Evolutionary conservation across 2,797 vertebrate species (phyloP), one percentile per base, ranked within the genome.

Genomic region (Nyctalus aviator): DNA sequence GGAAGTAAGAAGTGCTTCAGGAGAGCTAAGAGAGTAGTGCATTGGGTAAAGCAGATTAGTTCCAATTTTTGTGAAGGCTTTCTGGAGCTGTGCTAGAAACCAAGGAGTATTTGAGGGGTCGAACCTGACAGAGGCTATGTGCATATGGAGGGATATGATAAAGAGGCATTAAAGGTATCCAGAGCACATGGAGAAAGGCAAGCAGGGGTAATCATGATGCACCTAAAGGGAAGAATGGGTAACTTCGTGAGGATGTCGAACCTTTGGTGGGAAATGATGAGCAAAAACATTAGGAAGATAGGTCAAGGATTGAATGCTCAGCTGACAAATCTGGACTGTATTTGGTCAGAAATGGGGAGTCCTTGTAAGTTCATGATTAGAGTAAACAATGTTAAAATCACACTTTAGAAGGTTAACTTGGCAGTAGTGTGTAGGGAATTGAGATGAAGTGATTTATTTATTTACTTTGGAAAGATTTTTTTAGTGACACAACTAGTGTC

Each of bases 401-500:
- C 8, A 32, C 11, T 68, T 57, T 59, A 68, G 14, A 76, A 71
- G 30, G n/a, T 18, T 77, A 83, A 93, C 37, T 55, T 90, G 62
- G 14, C 20, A 59, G 8, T 64, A 18, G 1, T 6, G 8, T 62
- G 13, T 53, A 78, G n/a, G 14, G 93, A 83, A 57, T 57, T 66
- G 68, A 71, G n/a, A 90, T 37, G 18, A 79, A 7, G 41, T 86
- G 9, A 6, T 76, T 95, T 84, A n/a, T 55, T 81, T 64, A n/a
- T 62, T 94, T 84, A 81, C 23, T 66, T 41, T 32, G 37, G 32
- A 91, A 88, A 17, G 18, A 72, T 18, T 83, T 76, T 76, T 76
- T 76, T 57, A 44, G 48, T 57, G 53, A 30, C 69, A 57, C 27
- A 41, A 23, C n/a, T 55, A 55, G 62, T 85, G 44, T 53, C 69